Evolutionary conservation across 1,140 invertebrate genomes (phyloP), one percentile per base, ranked within the genome.

Genomic region (Phymastichus coffea): DNA sequence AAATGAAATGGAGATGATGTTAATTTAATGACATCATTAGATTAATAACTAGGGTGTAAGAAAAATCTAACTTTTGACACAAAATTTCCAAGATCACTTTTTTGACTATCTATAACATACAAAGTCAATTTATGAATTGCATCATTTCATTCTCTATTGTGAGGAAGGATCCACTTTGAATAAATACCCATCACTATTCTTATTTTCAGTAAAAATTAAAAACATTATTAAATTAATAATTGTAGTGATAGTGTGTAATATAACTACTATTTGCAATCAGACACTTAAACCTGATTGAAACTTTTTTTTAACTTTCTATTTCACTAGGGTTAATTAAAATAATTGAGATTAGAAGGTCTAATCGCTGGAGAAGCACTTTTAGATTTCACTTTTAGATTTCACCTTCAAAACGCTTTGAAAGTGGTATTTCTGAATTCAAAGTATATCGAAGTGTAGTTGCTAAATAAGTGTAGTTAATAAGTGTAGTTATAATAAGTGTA

Each of bases 101-200:
- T 80, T 63, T 83, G 84, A 44, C 85, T 80, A 0, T 86, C 88
- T 63, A 89, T 80, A 4, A 95, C 86, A 78, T 95, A 95, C 46
- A 95, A 84, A 77, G 93, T 87, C 93, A 93, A 95, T 70, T 93
- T 94, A 74, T 95, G 92, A 46, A 87, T 93, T n/a, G 89, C 84
- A 28, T 82, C 82, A 66, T 90, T 57, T 7, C 35, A 85, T 20
- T 86, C 82, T 8, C 85, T 70, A 41, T 84, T 85, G 38, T 87
- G 85, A 0, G 83, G 79, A 2, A 87, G 86, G 28, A 92, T 87
- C 81, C 86, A 94, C 75, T 91, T 92, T 0, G 92, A 94, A 15
- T 93, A 88, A 80, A 95, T 95, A 0, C 93, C 93, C 70, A 92
- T 79, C 43, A 90, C 79, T 51, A 92, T 70, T 55, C 71, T 70